Percentiles rank a stretch among this genome's conserved stretches.
Evolutionary conservation across 2,888 invertebrate genomes (phyloP).

Genomic region (Ectemnius cavifrons): DNA sequence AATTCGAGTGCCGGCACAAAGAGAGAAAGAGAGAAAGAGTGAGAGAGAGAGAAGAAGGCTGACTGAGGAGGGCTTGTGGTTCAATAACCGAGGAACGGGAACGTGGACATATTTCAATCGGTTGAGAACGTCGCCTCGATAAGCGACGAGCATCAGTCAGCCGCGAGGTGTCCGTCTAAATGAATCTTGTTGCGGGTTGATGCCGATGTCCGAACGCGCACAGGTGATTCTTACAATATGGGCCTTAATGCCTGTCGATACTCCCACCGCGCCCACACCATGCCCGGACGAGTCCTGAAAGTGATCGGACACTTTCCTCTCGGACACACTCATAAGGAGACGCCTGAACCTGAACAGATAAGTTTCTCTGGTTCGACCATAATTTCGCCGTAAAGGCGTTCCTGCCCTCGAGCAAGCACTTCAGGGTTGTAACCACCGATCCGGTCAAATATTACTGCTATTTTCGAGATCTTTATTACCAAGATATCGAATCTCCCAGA

Average conservation of each 20-base stretch:
- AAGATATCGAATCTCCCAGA: slow-evolving; percentile 15
- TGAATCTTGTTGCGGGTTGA: slow-evolving; percentile 35
- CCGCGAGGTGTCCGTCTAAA: slow-evolving; percentile 55
- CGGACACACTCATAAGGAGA: background rate
- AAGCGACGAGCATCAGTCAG: slow-evolving; percentile 67
- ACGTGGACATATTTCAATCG: slow-evolving; percentile 64
- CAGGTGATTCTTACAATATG: slow-evolving; percentile 63
- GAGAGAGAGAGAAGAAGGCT: background rate
- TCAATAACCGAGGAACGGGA: slow-evolving; percentile 57
- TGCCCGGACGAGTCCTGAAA: background rate
- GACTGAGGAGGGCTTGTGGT: slow-evolving; percentile 39
- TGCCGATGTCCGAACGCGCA: slow-evolving; percentile 27
- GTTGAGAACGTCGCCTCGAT: slow-evolving; percentile 59
- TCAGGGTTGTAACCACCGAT: slow-evolving; percentile 21
- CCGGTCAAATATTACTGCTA: slow-evolving; percentile 16
- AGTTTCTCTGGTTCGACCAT: slow-evolving; percentile 18
- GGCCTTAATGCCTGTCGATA: slow-evolving; percentile 46
- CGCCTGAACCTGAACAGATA: background rate
- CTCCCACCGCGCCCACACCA: slow-evolving; percentile 18
- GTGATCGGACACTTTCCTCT: too few relatives aligned
- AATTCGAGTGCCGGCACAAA: slow-evolving; percentile 50
- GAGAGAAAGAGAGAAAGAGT: slow-evolving; percentile 4
- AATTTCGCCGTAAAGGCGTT: slow-evolving; percentile 17
- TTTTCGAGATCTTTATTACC: slow-evolving; percentile 22
- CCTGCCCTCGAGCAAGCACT: slow-evolving; percentile 1